These are phyloP conservation scores for Otis tarda DNA, from an alignment of 2,113 vertebrate genomes.

Conservation along the genomic window DNA sequence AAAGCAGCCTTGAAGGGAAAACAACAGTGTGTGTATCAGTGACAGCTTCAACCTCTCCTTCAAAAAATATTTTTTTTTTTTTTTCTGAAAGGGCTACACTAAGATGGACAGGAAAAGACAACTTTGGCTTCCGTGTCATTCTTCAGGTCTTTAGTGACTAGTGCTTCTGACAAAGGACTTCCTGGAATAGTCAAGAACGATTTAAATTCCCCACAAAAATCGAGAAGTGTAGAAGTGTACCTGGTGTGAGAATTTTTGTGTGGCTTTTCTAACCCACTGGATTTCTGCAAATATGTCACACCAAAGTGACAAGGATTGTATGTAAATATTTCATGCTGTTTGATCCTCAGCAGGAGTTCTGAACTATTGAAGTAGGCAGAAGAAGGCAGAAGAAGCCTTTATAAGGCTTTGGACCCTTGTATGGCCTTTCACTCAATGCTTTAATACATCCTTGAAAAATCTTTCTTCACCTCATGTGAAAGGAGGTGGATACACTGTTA, in stretches of 20 bases:
- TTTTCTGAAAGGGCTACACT: background rate
- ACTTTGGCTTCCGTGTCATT: background rate
- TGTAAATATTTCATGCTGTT: background rate
- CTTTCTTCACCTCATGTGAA: background rate
- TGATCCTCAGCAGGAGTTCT: background rate
- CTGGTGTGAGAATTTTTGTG: background rate
- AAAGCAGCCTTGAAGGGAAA: background rate
- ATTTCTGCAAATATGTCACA: background rate
- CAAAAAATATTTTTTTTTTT: background rate
- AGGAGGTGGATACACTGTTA: background rate
- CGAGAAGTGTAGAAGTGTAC: background rate
- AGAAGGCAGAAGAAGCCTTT: background rate
- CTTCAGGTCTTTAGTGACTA: background rate
- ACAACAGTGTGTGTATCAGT: background rate
- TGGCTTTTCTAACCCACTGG: background rate
- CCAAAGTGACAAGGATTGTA: background rate
- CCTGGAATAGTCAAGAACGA: background rate
- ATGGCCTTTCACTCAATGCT: background rate
- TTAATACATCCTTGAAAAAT: background rate
- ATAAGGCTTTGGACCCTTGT: background rate
- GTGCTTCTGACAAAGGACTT: background rate
- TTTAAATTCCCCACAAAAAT: background rate
- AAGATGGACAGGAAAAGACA: background rate
- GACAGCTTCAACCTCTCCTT: background rate
- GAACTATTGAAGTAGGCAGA: background rate